Evolutionary conservation across 2,113 vertebrate species (phyloP).

Genomic region (Carassius carassius): DNA sequence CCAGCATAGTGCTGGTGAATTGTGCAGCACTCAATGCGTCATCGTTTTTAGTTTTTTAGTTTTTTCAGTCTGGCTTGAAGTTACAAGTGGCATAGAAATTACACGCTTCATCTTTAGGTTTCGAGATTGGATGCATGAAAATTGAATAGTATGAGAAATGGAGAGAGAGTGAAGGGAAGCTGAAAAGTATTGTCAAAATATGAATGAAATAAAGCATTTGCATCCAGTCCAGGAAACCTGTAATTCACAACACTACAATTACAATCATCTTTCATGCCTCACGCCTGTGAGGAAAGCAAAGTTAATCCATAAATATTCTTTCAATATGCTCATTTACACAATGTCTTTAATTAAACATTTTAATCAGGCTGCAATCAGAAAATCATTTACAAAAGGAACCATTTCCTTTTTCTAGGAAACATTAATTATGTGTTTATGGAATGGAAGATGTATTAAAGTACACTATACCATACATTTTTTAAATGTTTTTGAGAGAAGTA

Average conservation of each 20-base stretch:
- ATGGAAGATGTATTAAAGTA: background rate
- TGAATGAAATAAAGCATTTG: constrained; percentile 23
- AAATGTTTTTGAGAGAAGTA: background rate
- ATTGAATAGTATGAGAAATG: background rate
- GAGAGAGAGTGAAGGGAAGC: background rate
- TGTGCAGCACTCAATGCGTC: background rate
- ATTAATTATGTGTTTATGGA: background rate
- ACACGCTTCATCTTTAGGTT: background rate
- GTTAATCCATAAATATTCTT: constrained; percentile 32
- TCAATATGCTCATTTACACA: constrained; percentile 16
- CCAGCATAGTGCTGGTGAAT: background rate
- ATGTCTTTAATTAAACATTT: constrained; percentile 10
- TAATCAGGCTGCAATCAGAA: background rate
- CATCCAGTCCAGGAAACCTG: constrained; percentile 11
- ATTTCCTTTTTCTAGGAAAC: background rate
- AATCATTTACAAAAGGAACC: background rate
- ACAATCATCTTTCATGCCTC: constrained; percentile 29
- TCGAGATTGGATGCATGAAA: background rate
- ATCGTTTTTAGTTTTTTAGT: background rate
- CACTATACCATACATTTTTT: background rate
- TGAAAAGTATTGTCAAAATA: constrained; percentile 24
- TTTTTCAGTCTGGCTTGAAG: background rate
- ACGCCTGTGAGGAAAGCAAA: background rate
- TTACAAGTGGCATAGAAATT: background rate
- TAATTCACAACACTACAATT: constrained; percentile 37